Base-by-base conservation (phyloP, 2,797 vertebrate genomes). In the Sebastes minor region DNA sequence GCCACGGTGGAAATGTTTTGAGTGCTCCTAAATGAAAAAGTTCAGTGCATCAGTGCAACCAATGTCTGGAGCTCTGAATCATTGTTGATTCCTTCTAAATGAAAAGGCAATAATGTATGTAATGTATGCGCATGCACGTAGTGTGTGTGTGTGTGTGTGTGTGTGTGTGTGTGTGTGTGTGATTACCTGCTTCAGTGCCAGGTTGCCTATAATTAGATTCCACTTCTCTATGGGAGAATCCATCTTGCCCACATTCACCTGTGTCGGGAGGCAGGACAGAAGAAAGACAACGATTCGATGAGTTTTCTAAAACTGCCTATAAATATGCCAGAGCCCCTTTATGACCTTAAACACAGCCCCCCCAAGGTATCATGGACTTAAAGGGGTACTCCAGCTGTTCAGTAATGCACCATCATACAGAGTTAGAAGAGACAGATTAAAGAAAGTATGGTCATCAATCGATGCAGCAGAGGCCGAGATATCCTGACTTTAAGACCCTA, bases 181-280 rank as follows among this genome's bases (percentile, higher is more conserved):
- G 33, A 73, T 95, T 94, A 99, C 98, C 97, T 99, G 98, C 85
- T 99, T 99, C 80, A 99, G 96, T 23, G 98, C 98, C 93, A 99
- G 93, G 95, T 99, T 99, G 59, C 98, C 97, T 76, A 99, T 98
- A 86, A 99, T 99, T 16, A 99, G 95, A 85, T 99, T 99, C 98
- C 98, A 99, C 89, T 99, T 99, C 92, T 99, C 98, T 82, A 98
- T 99, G 56, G 98, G 98, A 16, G 98, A 99, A 93, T 99, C 98
- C 98, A 99, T 99, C 95, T 99, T 99, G 30, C 98, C 98, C 89
- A 99, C 94, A 78, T 99, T 99, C 81, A 99, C 98, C 98, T 99
- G 90, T 73, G 27, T 92, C 86, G 70, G 8, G 71, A 73, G 16
- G 25, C 0, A 38, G 10, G 5, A 71, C 18, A 62, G 32, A 57